These are phyloP conservation scores for Cylas formicarius DNA, from an alignment of 1,140 invertebrate species.

Conservation along the genomic window DNA sequence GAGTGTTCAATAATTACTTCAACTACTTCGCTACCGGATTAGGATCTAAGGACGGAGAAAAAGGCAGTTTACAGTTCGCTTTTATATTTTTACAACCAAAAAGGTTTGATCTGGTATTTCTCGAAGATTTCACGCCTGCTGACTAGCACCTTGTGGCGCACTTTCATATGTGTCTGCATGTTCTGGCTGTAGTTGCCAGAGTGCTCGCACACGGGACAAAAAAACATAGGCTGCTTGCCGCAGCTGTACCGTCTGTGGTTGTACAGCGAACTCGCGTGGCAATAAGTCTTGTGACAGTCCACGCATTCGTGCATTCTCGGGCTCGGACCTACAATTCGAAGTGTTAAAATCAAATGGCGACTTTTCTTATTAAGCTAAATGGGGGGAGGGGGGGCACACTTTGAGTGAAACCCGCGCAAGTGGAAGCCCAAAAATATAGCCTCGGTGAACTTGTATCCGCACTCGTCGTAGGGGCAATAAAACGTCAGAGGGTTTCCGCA, in stretches of 20 bases:
- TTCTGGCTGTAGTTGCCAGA: conserved; percentile 18
- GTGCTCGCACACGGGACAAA: conserved; percentile 40
- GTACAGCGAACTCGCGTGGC: conserved; percentile 18
- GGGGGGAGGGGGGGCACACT: too few relatives aligned
- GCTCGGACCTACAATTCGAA: too few relatives aligned
- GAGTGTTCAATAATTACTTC: too few relatives aligned
- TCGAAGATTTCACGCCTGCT: conserved; percentile 4
- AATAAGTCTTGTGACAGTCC: conserved; percentile 24
- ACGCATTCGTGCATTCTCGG: conserved; percentile 12
- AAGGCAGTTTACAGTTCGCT: too few relatives aligned
- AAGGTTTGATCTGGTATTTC: too few relatives aligned
- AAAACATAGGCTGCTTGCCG: conserved; percentile 46
- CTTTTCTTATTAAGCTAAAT: too few relatives aligned
- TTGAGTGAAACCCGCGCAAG: conserved; percentile 12
- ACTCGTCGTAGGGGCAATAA: conserved; percentile 19
- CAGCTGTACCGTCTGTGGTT: conserved; percentile 47
- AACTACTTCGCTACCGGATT: too few relatives aligned
- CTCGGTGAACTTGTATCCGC: conserved; percentile 21
- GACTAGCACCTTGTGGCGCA: conserved; percentile 9
- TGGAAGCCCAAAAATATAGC: conserved; percentile 17
- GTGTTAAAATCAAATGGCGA: too few relatives aligned
- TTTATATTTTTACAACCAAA: too few relatives aligned
- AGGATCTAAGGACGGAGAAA: too few relatives aligned
- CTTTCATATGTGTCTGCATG: conserved; percentile 14
- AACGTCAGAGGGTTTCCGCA: conserved; percentile 21